Percentiles rank a stretch among this genome's conserved stretches.
phyloP scores from a whole-genome alignment of 2,797 vertebrate species.

The Thaleichthys pacificus region DNA sequence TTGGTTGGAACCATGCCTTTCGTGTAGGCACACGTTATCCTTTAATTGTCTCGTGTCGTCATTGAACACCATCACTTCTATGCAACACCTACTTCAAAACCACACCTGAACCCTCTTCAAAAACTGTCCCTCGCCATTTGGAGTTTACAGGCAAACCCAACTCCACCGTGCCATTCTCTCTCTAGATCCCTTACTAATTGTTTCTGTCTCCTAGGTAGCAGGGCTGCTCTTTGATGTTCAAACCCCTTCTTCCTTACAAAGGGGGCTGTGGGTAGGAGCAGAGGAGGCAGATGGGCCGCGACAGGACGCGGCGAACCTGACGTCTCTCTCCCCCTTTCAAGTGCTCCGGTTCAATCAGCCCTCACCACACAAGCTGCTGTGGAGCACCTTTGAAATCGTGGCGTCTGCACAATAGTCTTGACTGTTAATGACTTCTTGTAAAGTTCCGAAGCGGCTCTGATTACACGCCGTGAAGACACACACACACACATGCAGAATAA shows the following conservation, averaged over 20 bases:
- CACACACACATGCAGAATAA: background rate
- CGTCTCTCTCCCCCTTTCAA: conserved; percentile 83
- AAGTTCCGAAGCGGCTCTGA: conserved; percentile 79
- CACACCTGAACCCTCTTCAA: background rate
- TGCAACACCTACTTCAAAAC: background rate
- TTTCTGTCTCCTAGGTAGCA: conserved; percentile 79
- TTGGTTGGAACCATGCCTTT: background rate
- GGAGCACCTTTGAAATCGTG: conserved; percentile 83
- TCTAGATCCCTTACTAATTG: conserved; percentile 80
- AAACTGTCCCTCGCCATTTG: conserved; percentile 12
- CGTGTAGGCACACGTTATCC: conserved; percentile 2
- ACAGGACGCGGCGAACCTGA: conserved; percentile 81
- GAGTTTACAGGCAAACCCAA: conserved; percentile 31
- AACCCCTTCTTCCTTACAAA: conserved; percentile 78
- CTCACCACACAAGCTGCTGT: conserved; percentile 81
- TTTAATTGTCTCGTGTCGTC: conserved; percentile 16
- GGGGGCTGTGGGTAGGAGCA: conserved; percentile 71
- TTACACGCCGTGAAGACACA: conserved; percentile 61
- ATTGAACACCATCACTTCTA: conserved; percentile 12
- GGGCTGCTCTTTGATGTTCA: conserved; percentile 80
- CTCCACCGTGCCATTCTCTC: conserved; percentile 58
- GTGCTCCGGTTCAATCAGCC: conserved; percentile 83
- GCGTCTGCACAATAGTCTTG: conserved; percentile 81
- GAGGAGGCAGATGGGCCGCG: conserved; percentile 80
- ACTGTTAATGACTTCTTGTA: conserved; percentile 84